Evolutionary conservation across 2,888 invertebrate genomes (phyloP), one percentile per base, ranked within the genome.

Genomic region (Caenorhabditis wallacei): DNA sequence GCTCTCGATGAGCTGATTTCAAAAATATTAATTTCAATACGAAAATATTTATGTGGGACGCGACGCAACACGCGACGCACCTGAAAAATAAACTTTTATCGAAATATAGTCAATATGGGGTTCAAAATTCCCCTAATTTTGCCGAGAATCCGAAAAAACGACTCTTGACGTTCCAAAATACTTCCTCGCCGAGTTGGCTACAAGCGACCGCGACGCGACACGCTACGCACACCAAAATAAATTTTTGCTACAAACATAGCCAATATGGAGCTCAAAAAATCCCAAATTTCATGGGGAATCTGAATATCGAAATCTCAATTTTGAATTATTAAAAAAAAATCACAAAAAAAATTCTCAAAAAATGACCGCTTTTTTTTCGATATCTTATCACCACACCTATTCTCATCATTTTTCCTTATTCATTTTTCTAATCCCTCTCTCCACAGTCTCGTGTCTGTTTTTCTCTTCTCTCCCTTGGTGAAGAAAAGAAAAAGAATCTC

Each of bases 401-500:
- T 8, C 51, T 51, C 13, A 20, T 22, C 51, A 51, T 51, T 22
- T 22, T 54, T 7, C 26, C 40, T 10, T 40, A 2, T 40, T 13
- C 40, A 16, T 13, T 40, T 40, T 40, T 40, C 13, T 24, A 30
- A 30, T 54, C 54, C 10, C 43, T 11, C 8, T 46, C 18, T 18
- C n/a, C n/a, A 2, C 46, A 18, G 46, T 48, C 18, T 48, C 16
- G 13, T 5, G 5, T 43, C 13, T 43, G 13, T 13, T 48, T 30
- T 8, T 30, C 30, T 30, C 30, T 30, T 30, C 8, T 30, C 8
- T 30, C 30, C 30, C 30, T 30, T 30, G 30, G 8, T 30, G 8
- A 30, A 30, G 8, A 3, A 8, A 30, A 30, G 30, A 30, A 59
- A 43, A n/a, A 18, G 69, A 56, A 56, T 70, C 54, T 46, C 69